Evolutionary conservation across 1,140 invertebrate species (phyloP).

Genomic region (Drosophila tsacasi): DNA sequence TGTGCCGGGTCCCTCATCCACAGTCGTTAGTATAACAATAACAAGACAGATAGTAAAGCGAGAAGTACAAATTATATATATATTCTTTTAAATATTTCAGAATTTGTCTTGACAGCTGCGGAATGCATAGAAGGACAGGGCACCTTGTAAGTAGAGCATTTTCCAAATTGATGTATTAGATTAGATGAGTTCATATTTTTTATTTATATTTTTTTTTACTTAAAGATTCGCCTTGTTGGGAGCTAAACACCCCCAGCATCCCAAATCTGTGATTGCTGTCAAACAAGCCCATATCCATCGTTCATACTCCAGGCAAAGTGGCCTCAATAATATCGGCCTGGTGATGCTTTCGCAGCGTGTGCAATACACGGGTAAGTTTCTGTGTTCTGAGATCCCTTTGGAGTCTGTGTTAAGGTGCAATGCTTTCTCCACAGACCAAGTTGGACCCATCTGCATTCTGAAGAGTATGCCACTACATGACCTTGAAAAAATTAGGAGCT

Average conservation of each 20-base stretch:
- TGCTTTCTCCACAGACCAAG: not conserved
- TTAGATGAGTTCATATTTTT: not conserved
- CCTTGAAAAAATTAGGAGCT: fast-evolving
- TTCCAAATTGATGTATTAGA: not conserved
- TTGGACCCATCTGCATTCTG: not conserved
- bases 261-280: not conserved
- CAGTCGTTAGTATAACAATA: not conserved
- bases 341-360: not conserved
- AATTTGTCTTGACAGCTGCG: not conserved
- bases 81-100: not conserved
- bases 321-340: not conserved
- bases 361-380: not conserved
- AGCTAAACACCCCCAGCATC: not conserved
- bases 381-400: no score
- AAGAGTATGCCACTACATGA: fast-evolving
- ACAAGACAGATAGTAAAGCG: no score
- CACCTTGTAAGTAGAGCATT: not conserved
- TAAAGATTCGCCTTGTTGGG: not conserved
- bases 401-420: not conserved
- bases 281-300: not conserved
- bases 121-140: not conserved
- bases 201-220: no score
- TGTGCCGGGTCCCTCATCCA: not conserved
- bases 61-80: not conserved
- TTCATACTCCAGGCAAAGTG: not conserved